Evolutionary conservation across 2,797 vertebrate species (phyloP), one percentile per base, ranked within the genome.

Genomic region (Pantherophis vulpinus): DNA sequence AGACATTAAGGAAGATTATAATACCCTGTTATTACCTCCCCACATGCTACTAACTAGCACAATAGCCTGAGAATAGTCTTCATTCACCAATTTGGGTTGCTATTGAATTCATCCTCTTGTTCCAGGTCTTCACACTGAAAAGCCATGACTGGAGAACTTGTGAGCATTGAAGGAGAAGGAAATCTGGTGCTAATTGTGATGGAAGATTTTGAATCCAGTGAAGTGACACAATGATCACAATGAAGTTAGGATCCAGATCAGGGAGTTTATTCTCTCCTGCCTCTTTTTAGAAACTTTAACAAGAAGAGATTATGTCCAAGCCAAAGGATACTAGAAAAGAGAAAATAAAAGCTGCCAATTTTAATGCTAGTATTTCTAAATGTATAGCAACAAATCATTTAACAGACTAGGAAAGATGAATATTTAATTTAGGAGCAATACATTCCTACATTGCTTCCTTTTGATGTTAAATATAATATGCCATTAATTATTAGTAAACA

Each of bases 1-100:
- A 96, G 74, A 95, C 90, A 94, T 12, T 93, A 91, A 94, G 93
- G 95, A 96, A 95, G 58, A 70, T 2, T 3, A 7, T 91, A 94
- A 91, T 3, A 93, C 42, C 8, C 94, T 60, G 25, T 32, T 29
- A 63, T 56, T 94, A 88, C 59, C 94, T 95, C 54, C 27, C 74
- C 86, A 92, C 90, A 86, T 91, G 29, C 58, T 16, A 92, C 32
- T 94, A 94, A 90, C 0, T 5, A 90, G 42, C 86, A 91, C 0
- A 42, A 88, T 91, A 93, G 92, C 74, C 1, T 94, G 27, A 58
- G 91, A 93, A 92, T 86, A 91, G 51, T 42, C 92, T 92, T 94
- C n/a, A 96, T 87, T 93, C 51, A 91, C 90, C 42, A 92, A 37
- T 91, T 94, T 92, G 88, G 63, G 88, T 92, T 95, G 93, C 88